Conservation (phyloP, 2,113 vertebrate species). For the Corydoras maculifer region DNA sequence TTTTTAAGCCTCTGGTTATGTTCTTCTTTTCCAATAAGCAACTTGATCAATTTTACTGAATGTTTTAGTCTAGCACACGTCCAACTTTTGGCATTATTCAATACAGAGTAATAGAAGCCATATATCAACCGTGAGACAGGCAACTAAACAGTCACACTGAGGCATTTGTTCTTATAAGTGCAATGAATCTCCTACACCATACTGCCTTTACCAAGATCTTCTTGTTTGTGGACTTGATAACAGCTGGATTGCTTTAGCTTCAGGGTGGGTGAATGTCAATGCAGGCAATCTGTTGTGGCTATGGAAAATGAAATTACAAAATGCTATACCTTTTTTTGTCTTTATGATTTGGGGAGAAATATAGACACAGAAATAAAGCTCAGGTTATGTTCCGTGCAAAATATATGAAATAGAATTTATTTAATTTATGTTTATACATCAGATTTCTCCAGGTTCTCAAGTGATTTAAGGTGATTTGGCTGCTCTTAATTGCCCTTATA, state of each 20-base stretch:
- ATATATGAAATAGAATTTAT: too few relatives aligned
- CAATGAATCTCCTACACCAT: background rate
- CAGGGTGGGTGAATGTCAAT: background rate
- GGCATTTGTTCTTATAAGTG: constrained; percentile 2
- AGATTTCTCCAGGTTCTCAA: too few relatives aligned
- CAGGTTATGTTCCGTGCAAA: too few relatives aligned
- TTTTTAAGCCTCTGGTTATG: background rate
- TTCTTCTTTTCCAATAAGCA: constrained; percentile 14
- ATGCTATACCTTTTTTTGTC: background rate
- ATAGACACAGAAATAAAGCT: too few relatives aligned
- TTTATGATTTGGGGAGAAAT: too few relatives aligned
- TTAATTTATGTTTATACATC: too few relatives aligned
- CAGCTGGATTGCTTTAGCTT: background rate
- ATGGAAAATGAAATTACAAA: background rate
- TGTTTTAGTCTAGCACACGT: background rate
- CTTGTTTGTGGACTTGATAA: background rate
- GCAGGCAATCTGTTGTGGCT: background rate
- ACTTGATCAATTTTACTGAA: constrained; percentile 16
- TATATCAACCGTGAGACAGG: constrained; percentile 9
- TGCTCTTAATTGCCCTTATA: too few relatives aligned
- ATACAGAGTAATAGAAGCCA: constrained; percentile 18
- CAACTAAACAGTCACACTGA: background rate
- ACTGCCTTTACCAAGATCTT: background rate
- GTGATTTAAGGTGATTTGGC: too few relatives aligned
- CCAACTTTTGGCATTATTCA: constrained; percentile 29